Evolutionary conservation across 2,888 invertebrate genomes (phyloP).

Genomic region (Quadroppia sp.): DNA sequence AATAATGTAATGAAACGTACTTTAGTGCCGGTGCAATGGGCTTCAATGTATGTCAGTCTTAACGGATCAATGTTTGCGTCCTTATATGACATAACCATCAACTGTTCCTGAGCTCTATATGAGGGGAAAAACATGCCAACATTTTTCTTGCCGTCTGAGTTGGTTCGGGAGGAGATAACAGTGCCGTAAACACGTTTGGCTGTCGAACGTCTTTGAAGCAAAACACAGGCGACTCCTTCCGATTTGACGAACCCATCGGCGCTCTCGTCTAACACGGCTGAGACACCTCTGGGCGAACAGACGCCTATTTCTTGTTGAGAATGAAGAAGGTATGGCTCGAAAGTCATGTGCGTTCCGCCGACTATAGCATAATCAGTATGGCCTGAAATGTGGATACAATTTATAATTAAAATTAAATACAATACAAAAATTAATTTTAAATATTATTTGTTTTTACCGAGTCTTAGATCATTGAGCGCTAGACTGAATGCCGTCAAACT

Average conservation of each 20-base stretch:
- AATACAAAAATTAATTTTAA: constrained; percentile 52
- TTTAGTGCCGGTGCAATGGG: constrained; percentile 86
- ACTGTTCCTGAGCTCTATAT: constrained; percentile 63
- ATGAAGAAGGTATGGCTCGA: constrained; percentile 58
- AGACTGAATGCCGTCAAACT: constrained; percentile 85
- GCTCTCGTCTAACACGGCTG: constrained; percentile 79
- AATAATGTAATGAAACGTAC: constrained; percentile 60
- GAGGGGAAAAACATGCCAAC: constrained; percentile 60
- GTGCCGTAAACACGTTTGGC: constrained; percentile 80
- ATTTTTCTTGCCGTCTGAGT: constrained; percentile 87
- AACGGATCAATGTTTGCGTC: constrained; percentile 74
- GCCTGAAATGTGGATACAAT: neutral
- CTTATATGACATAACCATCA: constrained; percentile 70
- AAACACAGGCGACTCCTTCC: constrained; percentile 67
- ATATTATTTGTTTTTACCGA: constrained; percentile 70
- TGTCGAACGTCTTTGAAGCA: constrained; percentile 66
- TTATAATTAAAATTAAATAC: neutral
- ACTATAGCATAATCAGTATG: constrained; percentile 49
- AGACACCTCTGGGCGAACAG: constrained; percentile 82
- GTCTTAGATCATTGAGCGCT: constrained; percentile 71
- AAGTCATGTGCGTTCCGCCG: constrained; percentile 55
- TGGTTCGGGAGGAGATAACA: constrained; percentile 78
- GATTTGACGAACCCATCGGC: constrained; percentile 85
- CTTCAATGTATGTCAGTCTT: constrained; percentile 85
- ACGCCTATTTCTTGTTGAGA: constrained; percentile 85